phyloP scores from a whole-genome alignment of 2,113 vertebrate species.

The Steatornis caripensis region DNA sequence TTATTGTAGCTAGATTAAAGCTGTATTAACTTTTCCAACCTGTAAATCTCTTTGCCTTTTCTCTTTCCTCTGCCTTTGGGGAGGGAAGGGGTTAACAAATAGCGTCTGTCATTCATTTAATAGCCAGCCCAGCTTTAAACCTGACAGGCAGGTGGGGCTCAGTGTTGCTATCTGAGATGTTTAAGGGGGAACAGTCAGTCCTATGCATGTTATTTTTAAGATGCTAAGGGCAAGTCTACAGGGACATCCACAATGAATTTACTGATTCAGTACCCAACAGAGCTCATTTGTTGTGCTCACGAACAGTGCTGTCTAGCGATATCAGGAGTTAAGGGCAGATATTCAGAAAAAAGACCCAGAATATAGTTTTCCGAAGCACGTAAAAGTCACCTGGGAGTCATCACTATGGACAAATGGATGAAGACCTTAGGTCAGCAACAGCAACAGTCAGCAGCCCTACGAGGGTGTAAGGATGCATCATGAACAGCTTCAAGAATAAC shows the following conservation, averaged over 20 bases:
- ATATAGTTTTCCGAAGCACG: background rate
- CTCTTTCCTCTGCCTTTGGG: no score
- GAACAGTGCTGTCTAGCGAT: background rate
- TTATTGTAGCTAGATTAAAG: no score
- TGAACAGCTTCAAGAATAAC: background rate
- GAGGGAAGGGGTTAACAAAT: no score
- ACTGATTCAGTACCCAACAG: background rate
- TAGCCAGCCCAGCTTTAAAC: no score
- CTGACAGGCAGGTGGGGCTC: background rate
- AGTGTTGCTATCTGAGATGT: background rate
- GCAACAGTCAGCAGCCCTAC: background rate
- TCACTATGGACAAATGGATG: background rate
- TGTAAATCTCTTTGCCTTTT: no score
- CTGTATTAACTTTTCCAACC: no score
- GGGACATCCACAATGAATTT: background rate
- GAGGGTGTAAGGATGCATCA: background rate
- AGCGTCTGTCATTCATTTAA: no score
- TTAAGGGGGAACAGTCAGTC: background rate
- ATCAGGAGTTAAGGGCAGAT: background rate
- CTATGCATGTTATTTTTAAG: background rate
- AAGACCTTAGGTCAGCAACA: background rate
- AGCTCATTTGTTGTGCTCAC: accelerated
- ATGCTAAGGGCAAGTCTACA: background rate
- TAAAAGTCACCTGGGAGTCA: background rate
- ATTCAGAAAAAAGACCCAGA: background rate